phyloP scores from a whole-genome alignment of 2,113 vertebrate species.

The Hydropotes inermis region DNA sequence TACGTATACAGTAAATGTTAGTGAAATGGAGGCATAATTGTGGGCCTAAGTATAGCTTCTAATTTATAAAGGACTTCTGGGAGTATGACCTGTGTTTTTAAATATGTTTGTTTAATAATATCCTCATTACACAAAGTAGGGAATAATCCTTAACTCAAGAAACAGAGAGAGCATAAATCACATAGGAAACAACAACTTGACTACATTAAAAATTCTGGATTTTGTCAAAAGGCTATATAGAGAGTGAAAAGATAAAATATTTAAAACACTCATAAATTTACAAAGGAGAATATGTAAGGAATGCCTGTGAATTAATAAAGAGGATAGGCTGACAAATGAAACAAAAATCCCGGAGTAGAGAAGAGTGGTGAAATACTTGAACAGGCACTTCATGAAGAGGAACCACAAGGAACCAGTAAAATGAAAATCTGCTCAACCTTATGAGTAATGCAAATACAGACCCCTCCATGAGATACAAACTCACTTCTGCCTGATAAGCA shows the following conservation, averaged over 20 bases:
- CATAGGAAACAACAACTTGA: neutral
- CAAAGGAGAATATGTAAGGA: neutral
- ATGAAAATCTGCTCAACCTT: neutral
- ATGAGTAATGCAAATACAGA: neutral
- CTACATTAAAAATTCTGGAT: neutral
- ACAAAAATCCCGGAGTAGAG: neutral
- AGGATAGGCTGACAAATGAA: neutral
- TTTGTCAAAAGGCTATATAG: neutral
- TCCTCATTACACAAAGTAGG: neutral
- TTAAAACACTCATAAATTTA: neutral
- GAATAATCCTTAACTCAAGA: neutral
- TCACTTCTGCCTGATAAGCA: too few relatives aligned
- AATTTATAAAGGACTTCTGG: neutral
- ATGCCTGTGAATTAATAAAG: neutral
- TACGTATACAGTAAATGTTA: neutral
- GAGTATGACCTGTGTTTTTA: neutral
- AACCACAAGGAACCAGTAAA: neutral
- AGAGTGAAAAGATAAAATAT: neutral
- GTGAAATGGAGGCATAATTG: neutral
- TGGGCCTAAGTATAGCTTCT: neutral
- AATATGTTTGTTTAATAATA: neutral
- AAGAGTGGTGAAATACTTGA: neutral
- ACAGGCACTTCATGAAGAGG: neutral
- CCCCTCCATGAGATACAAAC: neutral
- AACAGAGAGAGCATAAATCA: neutral